Conservation (phyloP, 2,113 vertebrate species). For the Cynopterus brachyotis region DNA sequence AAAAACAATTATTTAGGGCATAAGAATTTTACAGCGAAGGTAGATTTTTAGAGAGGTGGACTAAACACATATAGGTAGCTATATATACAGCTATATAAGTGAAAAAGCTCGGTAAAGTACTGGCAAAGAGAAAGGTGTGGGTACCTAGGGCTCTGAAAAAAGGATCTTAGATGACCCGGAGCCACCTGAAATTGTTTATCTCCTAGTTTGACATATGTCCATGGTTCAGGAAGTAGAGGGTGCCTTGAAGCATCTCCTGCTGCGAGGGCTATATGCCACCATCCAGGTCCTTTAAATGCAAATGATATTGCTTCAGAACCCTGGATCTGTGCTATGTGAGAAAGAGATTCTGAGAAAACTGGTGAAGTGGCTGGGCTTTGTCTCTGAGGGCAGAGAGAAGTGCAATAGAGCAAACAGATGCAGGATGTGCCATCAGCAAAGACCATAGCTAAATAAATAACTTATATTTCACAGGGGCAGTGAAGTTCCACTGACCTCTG, state of each 20-base stretch:
- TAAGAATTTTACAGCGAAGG: neutral
- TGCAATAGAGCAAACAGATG: neutral
- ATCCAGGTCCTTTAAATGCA: neutral
- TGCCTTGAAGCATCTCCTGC: neutral
- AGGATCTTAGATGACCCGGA: neutral
- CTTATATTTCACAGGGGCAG: neutral
- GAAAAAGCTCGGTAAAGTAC: neutral
- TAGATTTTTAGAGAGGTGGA: neutral
- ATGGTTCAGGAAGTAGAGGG: neutral
- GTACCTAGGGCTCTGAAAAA: neutral
- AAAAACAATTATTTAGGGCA: neutral
- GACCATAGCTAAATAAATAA: neutral
- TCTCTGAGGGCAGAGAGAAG: neutral
- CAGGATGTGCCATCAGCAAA: accelerated
- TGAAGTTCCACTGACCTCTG: neutral
- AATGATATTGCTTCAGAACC: neutral
- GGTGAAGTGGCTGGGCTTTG: neutral
- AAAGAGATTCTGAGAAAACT: neutral
- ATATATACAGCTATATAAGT: neutral
- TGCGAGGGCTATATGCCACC: too few species aligned
- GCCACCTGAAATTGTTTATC: neutral
- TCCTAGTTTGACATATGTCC: neutral
- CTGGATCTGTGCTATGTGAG: neutral
- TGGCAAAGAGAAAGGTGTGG: neutral
- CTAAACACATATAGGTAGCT: neutral